Evolutionary conservation across 1,140 invertebrate genomes (phyloP), one percentile per base, ranked within the genome.

Genomic region (Ceratina calcarata): DNA sequence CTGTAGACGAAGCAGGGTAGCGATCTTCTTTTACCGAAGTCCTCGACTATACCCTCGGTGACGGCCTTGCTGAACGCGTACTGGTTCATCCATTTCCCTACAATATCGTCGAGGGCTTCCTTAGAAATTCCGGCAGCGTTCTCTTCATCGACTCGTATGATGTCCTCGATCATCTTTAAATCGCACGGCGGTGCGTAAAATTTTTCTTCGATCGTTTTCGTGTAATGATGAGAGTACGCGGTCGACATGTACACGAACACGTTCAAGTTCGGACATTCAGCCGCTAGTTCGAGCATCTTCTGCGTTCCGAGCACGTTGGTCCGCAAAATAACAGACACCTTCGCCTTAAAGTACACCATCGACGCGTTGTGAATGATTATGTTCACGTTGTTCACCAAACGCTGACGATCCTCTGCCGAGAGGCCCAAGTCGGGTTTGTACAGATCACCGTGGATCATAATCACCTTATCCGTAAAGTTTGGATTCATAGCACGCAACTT

Each of bases 311-410:
- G 85, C 0, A 94, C 93, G 89, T 96, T 96, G 62, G 95, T 95
- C 16, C 92, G 94, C 3, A 95, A 93, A 0, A 95, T 93, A 88
- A 98, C 98, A 61, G 96, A 96, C 0, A 98, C 94, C 0, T 97
- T 98, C 0, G 97, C 97, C 0, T 66, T 4, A 0, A 18, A 67
- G 3, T 4, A 49, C 45, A 67, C 45, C 45, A 51, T 0, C 20
- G 65, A 67, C 0, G 97, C 98, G 22, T 95, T 96, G 89, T 99
- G 98, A 90, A 99, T 97, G 8, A 99, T 96, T 77, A 98, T 94
- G 61, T 89, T 84, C 65, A 96, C 94, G 86, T 95, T 94, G 45
- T 95, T 92, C 1, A 90, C 90, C 0, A 98, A 86, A 1, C 91
- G 89, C 66, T 94, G 89, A 20, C 93, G 89, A 85, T 97, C 95